Evolutionary conservation across 30 jellyfish, hydroid and myxozoan species (phyloP).

Genomic region (Phacellophora camtschatica): DNA sequence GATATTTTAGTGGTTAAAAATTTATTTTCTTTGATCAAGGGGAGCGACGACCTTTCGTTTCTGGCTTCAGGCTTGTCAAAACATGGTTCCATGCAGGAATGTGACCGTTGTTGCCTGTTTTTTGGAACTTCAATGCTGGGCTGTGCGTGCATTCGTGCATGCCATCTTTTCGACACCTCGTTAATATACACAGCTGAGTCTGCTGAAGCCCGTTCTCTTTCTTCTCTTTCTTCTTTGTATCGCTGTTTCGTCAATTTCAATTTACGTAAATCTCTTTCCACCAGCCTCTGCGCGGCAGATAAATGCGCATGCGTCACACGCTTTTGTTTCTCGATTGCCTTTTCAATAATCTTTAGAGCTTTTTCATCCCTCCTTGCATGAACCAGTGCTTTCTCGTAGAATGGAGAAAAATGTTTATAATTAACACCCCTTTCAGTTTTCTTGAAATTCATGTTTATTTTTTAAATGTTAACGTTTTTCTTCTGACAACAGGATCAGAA

Average conservation of each 20-base stretch:
- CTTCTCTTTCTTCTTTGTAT: not conserved
- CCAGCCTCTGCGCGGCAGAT: slow-evolving; percentile 54
- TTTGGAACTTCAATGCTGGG: too few species aligned
- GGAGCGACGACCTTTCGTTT: too few species aligned
- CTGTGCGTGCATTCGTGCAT: too few species aligned
- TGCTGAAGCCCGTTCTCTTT: slow-evolving; percentile 16
- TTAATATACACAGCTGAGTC: not conserved
- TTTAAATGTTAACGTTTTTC: too few species aligned
- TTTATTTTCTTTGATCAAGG: too few species aligned
- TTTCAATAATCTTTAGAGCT: slow-evolving; percentile 14
- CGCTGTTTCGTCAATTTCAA: slow-evolving; percentile 28
- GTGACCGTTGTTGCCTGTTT: too few species aligned
- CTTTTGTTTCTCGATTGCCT: slow-evolving; percentile 49
- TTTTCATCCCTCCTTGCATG: slow-evolving; percentile 59
- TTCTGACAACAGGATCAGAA: too few species aligned
- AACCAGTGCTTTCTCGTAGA: slow-evolving; percentile 57
- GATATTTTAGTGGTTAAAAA: too few species aligned
- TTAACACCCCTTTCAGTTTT: not conserved
- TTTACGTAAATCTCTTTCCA: slow-evolving; percentile 42
- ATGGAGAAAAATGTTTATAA: slow-evolving; percentile 53
- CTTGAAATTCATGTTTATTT: slow-evolving; percentile 26
- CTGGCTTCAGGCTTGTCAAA: too few species aligned
- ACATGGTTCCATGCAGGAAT: too few species aligned
- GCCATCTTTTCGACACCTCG: too few species aligned
- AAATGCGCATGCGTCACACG: slow-evolving; percentile 31